Evolutionary conservation across 2,888 invertebrate species (phyloP).

Genomic region (Hyposoter didymator): DNA sequence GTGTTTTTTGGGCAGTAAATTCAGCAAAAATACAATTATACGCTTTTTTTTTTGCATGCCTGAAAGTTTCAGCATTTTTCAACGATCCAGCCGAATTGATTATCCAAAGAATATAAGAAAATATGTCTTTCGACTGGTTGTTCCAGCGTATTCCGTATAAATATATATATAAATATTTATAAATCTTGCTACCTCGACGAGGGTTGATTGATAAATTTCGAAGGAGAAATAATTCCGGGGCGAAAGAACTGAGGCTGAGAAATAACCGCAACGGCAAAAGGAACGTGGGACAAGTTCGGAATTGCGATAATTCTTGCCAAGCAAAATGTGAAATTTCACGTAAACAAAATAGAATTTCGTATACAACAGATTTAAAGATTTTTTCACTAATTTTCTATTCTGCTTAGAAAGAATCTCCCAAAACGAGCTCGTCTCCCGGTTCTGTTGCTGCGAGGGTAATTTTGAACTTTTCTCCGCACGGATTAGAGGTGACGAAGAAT

Average conservation of each 20-base stretch:
- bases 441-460: not conserved
- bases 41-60: not conserved
- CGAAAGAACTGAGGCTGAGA: not conserved
- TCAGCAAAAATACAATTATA: slow-evolving; percentile 9
- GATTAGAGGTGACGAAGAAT: not conserved
- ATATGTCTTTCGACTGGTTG: not conserved
- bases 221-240: not conserved
- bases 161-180: slow-evolving; percentile 1
- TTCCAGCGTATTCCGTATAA: not conserved
- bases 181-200: not conserved
- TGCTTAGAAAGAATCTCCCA: not conserved
- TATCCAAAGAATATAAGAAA: not conserved
- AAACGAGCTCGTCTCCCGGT: not conserved
- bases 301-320: not conserved
- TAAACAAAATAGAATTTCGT: not conserved
- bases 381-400: not conserved
- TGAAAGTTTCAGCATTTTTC: not conserved
- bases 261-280: not conserved
- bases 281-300: not conserved
- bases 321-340: not conserved
- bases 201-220: not conserved
- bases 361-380: not conserved
- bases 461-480: not conserved
- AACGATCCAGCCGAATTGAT: not conserved
- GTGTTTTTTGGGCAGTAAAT: not conserved